Conservation (phyloP, 1,140 invertebrate genomes). For the Augochlora pura region DNA sequence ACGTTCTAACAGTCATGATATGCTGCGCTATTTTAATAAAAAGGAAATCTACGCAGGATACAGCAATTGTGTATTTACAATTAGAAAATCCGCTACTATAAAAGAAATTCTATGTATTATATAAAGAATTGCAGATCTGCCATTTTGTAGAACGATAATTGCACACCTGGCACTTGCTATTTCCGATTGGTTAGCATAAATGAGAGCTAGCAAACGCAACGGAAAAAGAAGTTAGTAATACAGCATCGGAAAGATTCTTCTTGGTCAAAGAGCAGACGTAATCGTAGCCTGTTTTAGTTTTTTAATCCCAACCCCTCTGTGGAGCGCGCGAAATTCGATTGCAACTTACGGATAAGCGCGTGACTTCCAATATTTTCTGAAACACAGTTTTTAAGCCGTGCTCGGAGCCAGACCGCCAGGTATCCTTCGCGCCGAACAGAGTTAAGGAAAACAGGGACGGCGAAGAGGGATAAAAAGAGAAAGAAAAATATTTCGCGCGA, state of each 20-base stretch:
- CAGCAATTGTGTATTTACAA: no score
- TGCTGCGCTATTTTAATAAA: no score
- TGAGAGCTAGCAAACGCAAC: background rate
- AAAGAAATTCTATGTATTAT: no score
- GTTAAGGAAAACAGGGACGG: constrained; percentile 14
- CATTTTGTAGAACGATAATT: no score
- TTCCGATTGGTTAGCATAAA: no score
- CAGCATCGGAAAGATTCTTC: constrained; percentile 9
- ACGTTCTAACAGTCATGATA: no score
- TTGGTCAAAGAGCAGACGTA: constrained; percentile 17
- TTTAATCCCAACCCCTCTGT: background rate
- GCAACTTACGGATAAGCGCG: background rate
- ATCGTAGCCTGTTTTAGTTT: constrained; percentile 6
- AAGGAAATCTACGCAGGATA: no score
- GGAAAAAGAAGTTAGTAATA: background rate
- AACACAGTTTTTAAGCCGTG: constrained; percentile 1
- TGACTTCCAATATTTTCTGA: background rate
- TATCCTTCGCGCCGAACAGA: background rate
- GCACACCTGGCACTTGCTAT: no score
- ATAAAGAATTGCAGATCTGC: no score
- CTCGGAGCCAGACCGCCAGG: background rate
- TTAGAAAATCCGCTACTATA: no score
- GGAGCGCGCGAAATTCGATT: constrained; percentile 39
- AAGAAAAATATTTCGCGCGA: constrained; percentile 29
- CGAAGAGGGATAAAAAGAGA: background rate